Evolutionary conservation across 1,140 invertebrate genomes (phyloP).

Genomic region (Pseudachorutes palmiensis): DNA sequence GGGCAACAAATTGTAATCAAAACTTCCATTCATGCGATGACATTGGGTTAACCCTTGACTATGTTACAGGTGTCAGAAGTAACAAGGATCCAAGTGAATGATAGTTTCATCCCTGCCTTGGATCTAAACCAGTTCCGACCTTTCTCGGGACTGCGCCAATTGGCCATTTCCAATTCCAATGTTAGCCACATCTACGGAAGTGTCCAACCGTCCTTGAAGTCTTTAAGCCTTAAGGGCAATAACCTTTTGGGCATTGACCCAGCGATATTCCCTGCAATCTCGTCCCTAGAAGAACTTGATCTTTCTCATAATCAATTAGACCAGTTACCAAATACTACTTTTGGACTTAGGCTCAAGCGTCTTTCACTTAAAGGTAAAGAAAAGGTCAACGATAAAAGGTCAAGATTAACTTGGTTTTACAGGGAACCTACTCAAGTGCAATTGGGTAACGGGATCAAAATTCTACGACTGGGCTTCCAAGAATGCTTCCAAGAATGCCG

Average conservation of each 20-base stretch:
- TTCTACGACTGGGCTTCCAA: conserved; percentile 1
- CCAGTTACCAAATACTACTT: background rate
- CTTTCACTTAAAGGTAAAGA: background rate
- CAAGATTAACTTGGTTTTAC: background rate
- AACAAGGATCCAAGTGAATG: background rate
- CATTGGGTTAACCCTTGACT: too few relatives aligned
- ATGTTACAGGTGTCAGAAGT: background rate
- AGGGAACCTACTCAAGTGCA: background rate
- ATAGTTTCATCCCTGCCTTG: background rate
- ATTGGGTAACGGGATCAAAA: background rate
- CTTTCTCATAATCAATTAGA: background rate
- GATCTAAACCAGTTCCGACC: background rate
- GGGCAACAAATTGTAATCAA: too few relatives aligned
- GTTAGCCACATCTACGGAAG: background rate
- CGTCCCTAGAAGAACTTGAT: background rate
- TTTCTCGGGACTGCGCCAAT: background rate
- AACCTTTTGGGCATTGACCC: background rate
- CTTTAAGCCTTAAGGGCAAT: background rate
- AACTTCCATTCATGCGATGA: too few relatives aligned
- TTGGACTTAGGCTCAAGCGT: background rate
- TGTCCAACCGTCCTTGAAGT: background rate
- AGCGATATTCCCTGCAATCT: background rate
- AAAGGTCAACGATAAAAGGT: background rate
- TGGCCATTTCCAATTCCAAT: background rate
- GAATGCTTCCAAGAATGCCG: too few relatives aligned